Conservation (phyloP, 2,797 vertebrate species). For the Enteromius afrohamiltoni region DNA sequence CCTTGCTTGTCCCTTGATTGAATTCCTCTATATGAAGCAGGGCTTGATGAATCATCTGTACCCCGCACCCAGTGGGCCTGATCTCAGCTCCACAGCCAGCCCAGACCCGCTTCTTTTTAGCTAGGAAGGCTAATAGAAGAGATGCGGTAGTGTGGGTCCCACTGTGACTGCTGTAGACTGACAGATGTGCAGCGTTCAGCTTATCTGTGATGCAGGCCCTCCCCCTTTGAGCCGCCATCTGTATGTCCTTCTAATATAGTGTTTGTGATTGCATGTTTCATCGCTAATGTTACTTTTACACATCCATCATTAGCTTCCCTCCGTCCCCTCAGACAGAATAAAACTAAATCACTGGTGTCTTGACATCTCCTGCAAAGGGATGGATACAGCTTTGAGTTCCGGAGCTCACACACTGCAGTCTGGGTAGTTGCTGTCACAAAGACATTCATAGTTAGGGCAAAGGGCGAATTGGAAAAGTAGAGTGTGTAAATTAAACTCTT, state of each 20-base stretch:
- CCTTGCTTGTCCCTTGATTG: conserved; percentile 43
- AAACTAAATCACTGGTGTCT: conserved; percentile 37
- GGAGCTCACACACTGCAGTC: not conserved
- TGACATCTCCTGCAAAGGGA: conserved; percentile 7
- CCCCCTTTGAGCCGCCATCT: conserved; percentile 67
- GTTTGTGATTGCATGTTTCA: conserved; percentile 47
- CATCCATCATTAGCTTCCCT: conserved; percentile 28
- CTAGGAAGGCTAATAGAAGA: conserved; percentile 59
- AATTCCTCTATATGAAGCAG: conserved; percentile 38
- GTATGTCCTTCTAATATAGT: conserved; percentile 59
- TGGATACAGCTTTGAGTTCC: conserved; percentile 7
- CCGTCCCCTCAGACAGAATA: not conserved
- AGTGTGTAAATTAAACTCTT: conserved; percentile 37
- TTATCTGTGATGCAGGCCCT: conserved; percentile 58
- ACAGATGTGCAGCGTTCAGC: conserved; percentile 66
- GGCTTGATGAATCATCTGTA: conserved; percentile 51
- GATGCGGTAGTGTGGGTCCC: conserved; percentile 66
- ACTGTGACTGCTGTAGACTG: conserved; percentile 60
- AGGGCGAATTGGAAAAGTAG: conserved; percentile 40
- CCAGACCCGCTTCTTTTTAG: conserved; percentile 57
- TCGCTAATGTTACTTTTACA: conserved; percentile 38
- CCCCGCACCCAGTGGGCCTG: conserved; percentile 33
- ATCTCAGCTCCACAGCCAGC: conserved; percentile 44
- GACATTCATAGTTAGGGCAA: conserved; percentile 28
- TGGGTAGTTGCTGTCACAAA: conserved; percentile 12